These are phyloP conservation scores for Megaustenia siamemsis DNA, from an alignment of 2,888 invertebrate genomes.

Conservation along the genomic window DNA sequence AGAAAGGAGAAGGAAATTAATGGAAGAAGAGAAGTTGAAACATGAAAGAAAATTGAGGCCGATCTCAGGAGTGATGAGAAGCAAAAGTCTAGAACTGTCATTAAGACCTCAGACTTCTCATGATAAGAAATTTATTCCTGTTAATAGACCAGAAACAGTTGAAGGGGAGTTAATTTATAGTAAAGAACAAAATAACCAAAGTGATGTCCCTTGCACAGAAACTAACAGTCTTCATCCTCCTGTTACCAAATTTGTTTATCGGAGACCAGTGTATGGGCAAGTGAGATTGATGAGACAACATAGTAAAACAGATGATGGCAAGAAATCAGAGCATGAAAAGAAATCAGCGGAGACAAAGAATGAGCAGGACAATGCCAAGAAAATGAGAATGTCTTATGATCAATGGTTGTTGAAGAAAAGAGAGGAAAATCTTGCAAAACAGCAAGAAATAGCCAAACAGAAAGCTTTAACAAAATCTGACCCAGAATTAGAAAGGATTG, in stretches of 20 bases:
- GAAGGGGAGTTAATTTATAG: background rate
- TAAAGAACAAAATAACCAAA: background rate
- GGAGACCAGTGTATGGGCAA: conserved; percentile 71
- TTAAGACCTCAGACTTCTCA: conserved; percentile 1
- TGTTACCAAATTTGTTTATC: conserved; percentile 72
- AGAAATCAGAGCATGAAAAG: conserved; percentile 58
- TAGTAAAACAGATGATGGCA: conserved; percentile 54
- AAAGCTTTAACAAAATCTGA: conserved; percentile 70
- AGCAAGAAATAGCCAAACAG: conserved; percentile 62
- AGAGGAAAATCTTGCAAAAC: conserved; percentile 63
- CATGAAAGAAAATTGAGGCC: conserved; percentile 18
- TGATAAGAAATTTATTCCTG: conserved; percentile 22
- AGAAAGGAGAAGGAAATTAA: conserved; percentile 58
- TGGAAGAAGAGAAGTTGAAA: conserved; percentile 37
- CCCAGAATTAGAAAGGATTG: conserved; percentile 69
- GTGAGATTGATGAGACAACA: conserved; percentile 62
- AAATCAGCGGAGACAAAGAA: conserved; percentile 47
- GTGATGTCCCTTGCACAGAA: background rate
- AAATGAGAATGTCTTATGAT: conserved; percentile 70
- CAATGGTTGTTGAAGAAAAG: conserved; percentile 71
- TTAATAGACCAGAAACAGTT: conserved; percentile 15
- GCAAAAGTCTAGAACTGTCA: conserved; percentile 31
- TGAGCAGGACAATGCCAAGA: conserved; percentile 58
- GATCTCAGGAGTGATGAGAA: background rate
- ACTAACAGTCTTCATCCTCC: conserved; percentile 43